Base-by-base conservation (phyloP, 2,888 invertebrate species). In the Digitonthophagus gazella region DNA sequence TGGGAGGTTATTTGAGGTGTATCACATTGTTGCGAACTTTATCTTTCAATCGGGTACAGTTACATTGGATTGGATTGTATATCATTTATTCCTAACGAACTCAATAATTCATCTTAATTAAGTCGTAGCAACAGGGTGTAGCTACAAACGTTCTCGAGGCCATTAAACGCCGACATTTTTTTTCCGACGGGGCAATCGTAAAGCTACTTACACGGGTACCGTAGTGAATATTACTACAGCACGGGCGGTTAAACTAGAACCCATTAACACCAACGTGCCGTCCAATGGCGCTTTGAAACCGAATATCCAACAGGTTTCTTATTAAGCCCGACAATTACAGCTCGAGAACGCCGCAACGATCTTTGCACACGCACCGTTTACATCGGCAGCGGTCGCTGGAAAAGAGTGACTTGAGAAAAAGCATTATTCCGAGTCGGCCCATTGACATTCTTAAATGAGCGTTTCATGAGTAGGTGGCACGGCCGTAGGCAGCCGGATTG, bases 401-500 rank as follows among this genome's bases (percentile, higher is more conserved):
- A 44, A 44, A 44, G 28, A 44, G 28, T 44, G 28, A 44, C 28
- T 44, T 44, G 28, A 44, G 28, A 44, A 44, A 44, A 44, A 44
- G 28, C 28, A 44, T 44, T 44, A 44, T 44, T 44, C 28, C 28
- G 28, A 44, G 28, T 44, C 28, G 28, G 28, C 28, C 28, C 28
- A 44, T 44, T 44, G 28, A 44, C 28, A 44, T 44, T 44, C 28
- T 44, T 44, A 44, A 44, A 44, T 44, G 28, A 44, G 28, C 28
- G 61, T 61, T 61, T 20, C 18, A 65, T 64, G 74, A 69, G 75
- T 75, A 74, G 75, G 75, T 74, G 75, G 75, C 73, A 61, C 20
- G 16, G 55, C 71, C 67, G 74, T 73, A 72, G 73, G 73, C 73
- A 72, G 70, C 67, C 69, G 72, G 72, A 75, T 74, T 74, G 74